Base-by-base conservation (phyloP, 2,797 vertebrate genomes). In the Gadopsis bispinosus region DNA sequence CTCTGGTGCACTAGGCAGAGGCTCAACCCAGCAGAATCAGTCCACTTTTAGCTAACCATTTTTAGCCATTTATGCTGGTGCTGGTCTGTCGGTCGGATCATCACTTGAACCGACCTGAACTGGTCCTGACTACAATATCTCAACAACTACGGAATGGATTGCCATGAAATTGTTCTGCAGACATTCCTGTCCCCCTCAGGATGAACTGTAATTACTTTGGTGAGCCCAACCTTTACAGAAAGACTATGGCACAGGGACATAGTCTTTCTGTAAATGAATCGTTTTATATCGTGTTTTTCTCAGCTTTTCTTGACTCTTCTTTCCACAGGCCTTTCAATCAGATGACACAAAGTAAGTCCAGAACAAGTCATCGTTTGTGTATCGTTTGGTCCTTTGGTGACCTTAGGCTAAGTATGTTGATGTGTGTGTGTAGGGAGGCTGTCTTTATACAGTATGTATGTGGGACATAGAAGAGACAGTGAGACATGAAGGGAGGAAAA, bases 341-440 rank as follows among this genome's bases (percentile, higher is more conserved):
- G 93, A 95, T 59, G 92, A 95, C 83, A 93, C 94, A 73, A 93
- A 92, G 94, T 95, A 89, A 95, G 94, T 93, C 20, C 54, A 33
- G 5, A 66, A 19, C 20, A 61, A n/a, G 13, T 56, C 5, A 14
- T n/a, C n/a, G n/a, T n/a, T n/a, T 63, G n/a, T 63, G 59, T 53
- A 14, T 37, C 20, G 35, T 66, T 61, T 10, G 43, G 17, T 37
- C 22, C 11, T 63, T 12, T 22, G 11, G 31, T 51, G 31, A 35
- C 12, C 19, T 4, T 8, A n/a, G 14, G 14, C 31, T 47, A 13
- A 73, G 50, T 41, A 31, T 80, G 45, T 60, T 45, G 1, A 17
- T 66, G 39, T 75, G 33, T 75, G 33, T 66, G 33, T 51, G 22
- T 39, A 2, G 11, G 10, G 20, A 62, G 9, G 2, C 4, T 26